Evolutionary conservation across 1,140 invertebrate species (phyloP).

Genomic region (Nasonia vitripennis): DNA sequence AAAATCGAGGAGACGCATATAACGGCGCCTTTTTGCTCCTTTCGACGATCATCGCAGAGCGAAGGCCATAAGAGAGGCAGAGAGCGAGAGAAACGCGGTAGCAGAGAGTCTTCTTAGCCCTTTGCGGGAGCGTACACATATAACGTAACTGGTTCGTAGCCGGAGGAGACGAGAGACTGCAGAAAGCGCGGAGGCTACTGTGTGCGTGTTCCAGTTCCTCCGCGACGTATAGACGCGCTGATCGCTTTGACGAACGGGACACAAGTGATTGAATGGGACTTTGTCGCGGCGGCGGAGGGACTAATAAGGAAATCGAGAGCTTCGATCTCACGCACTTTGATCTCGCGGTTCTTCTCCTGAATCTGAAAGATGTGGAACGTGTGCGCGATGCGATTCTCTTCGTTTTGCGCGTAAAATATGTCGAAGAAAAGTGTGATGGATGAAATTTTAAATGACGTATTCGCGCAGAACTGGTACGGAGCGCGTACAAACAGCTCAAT

Average conservation of each 20-base stretch:
- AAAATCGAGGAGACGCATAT: neutral
- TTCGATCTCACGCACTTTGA: neutral
- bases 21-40: conserved; percentile 2
- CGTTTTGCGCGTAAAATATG: no score
- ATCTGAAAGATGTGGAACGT: no score
- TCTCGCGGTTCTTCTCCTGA: neutral
- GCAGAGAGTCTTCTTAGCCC: neutral
- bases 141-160: conserved; percentile 2
- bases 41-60: neutral
- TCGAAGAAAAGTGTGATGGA: no score
- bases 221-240: neutral
- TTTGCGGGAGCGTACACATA: neutral
- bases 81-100: neutral
- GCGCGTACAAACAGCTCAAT: neutral
- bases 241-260: conserved; percentile 10
- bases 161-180: neutral
- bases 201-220: neutral
- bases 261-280: neutral
- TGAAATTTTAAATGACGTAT: neutral
- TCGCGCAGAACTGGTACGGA: neutral
- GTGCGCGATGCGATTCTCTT: no score
- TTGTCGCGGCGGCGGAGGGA: neutral
- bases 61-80: neutral
- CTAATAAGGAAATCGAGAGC: neutral
- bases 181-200: neutral